Percentiles rank a stretch among this genome's conserved stretches.
Evolutionary conservation across 2,113 vertebrate genomes (phyloP).

Genomic region (Sander vitreus): DNA sequence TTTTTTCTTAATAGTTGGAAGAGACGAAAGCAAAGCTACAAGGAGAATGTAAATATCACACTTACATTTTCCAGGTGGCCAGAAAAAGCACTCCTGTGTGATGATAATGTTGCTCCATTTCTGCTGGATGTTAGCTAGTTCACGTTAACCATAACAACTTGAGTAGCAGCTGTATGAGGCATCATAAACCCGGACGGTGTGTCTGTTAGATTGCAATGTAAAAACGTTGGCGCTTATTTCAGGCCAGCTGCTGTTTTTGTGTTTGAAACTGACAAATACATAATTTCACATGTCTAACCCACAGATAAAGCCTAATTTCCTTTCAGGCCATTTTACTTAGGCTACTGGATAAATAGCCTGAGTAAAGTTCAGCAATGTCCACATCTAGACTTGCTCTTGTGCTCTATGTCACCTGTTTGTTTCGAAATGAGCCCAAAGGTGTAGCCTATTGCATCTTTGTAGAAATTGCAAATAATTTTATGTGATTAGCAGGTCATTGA

Average conservation of each 20-base stretch:
- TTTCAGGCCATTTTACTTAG: not conserved
- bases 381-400: too few relatives aligned
- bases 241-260: not conserved
- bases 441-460: too few relatives aligned
- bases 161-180: not conserved
- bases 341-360: too few relatives aligned
- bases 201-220: not conserved
- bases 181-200: not conserved
- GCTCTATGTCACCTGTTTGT: too few relatives aligned
- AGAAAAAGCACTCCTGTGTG: not conserved
- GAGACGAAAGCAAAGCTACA: not conserved
- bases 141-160: not conserved
- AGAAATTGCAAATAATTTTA: too few relatives aligned
- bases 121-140: not conserved
- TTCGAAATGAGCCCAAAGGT: too few relatives aligned
- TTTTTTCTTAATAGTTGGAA: not conserved
- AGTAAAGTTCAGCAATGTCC: too few relatives aligned
- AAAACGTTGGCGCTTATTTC: too few relatives aligned
- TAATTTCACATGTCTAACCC: not conserved
- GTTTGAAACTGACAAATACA: not conserved
- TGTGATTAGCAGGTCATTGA: too few relatives aligned
- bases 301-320: not conserved
- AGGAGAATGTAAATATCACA: not conserved
- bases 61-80: not conserved
- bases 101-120: not conserved